Percentiles rank a stretch among this genome's conserved stretches.
phyloP scores from a whole-genome alignment of 2,888 invertebrate genomes.

The Dorcus parallelipipedus region DNA sequence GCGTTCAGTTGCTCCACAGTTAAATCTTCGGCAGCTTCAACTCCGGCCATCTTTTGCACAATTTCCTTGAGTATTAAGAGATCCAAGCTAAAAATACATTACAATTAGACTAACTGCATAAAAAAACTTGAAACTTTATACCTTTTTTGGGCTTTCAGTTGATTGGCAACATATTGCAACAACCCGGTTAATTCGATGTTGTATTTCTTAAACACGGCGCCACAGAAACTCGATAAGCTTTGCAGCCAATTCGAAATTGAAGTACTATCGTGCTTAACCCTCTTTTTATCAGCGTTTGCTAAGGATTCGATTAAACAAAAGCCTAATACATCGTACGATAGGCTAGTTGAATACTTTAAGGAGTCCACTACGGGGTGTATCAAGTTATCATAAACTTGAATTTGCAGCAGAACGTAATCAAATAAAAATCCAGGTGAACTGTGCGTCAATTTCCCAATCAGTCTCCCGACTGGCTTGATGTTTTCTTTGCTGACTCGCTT shows the following conservation, averaged over 20 bases:
- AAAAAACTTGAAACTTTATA: slow-evolving; percentile 40
- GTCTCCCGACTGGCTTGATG: slow-evolving; percentile 92
- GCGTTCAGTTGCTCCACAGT: slow-evolving; percentile 95
- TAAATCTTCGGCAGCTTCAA: slow-evolving; percentile 95
- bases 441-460: slow-evolving; percentile 95
- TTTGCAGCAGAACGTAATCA: slow-evolving; percentile 70
- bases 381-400: slow-evolving; percentile 48
- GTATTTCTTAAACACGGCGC: slow-evolving; percentile 96
- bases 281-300: slow-evolving; percentile 69
- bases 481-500: slow-evolving; percentile 98
- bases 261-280: slow-evolving; percentile 84
- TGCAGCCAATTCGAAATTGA: slow-evolving; percentile 93
- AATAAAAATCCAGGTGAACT: slow-evolving; percentile 94
- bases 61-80: slow-evolving; percentile 93
- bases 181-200: slow-evolving; percentile 92
- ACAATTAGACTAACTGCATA: not conserved
- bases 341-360: slow-evolving; percentile 88
- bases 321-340: slow-evolving; percentile 94
- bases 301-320: slow-evolving; percentile 94
- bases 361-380: slow-evolving; percentile 91
- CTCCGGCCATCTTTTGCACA: slow-evolving; percentile 98
- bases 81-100: slow-evolving; percentile 64
- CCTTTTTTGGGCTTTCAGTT: slow-evolving; percentile 95
- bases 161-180: slow-evolving; percentile 95
- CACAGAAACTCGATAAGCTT: slow-evolving; percentile 92